These are phyloP conservation scores for Riparia riparia DNA, from an alignment of 2,113 vertebrate genomes.

Conservation along the genomic window DNA sequence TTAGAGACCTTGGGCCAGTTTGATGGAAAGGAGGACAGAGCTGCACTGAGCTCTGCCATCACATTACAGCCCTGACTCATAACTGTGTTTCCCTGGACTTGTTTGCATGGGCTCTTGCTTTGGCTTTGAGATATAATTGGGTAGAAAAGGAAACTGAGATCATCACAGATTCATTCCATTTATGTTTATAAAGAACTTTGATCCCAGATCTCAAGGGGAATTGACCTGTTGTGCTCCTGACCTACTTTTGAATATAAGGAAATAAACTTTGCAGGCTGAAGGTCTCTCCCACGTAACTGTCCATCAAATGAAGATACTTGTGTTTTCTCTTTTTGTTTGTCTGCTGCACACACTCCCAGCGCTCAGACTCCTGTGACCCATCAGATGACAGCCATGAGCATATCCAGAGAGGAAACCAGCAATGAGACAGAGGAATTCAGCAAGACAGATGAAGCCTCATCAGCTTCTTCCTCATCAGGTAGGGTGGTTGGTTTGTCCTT, in stretches of 20 bases:
- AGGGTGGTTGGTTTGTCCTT: neutral
- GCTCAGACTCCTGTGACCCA: conserved; percentile 88
- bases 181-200: neutral
- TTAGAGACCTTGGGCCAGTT: neutral
- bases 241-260: neutral
- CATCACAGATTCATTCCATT: neutral
- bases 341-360: conserved; percentile 40
- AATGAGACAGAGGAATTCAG: conserved; percentile 78
- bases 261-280: neutral
- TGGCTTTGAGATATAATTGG: neutral
- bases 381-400: conserved; percentile 92
- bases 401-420: conserved; percentile 83
- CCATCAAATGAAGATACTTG: neutral
- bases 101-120: neutral
- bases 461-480: conserved; percentile 67
- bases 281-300: neutral
- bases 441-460: conserved; percentile 53
- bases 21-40: neutral
- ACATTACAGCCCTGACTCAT: neutral
- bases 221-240: neutral
- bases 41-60: neutral
- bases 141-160: conserved; percentile 24
- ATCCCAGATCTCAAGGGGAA: neutral
- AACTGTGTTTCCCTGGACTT: neutral
- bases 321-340: neutral